phyloP scores from a whole-genome alignment of 1,140 invertebrate genomes.

The Panulirus ornatus region DNA sequence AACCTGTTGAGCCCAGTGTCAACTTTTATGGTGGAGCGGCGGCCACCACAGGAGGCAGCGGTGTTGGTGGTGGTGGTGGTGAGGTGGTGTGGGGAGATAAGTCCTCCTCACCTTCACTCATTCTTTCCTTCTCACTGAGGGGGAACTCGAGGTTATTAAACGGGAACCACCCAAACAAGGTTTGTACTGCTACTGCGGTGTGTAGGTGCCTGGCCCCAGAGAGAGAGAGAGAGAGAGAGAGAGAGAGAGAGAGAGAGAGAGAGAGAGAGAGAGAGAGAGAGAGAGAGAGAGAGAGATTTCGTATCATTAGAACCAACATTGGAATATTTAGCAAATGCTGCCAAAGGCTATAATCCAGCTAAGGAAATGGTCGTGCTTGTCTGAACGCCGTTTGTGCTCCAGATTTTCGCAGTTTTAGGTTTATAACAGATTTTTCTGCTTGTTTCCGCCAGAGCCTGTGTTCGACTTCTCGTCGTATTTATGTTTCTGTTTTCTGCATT shows the following conservation, averaged over 20 bases:
- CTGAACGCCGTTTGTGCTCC: neutral
- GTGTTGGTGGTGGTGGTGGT: too few relatives aligned
- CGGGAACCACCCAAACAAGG: too few relatives aligned
- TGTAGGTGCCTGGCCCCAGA: neutral
- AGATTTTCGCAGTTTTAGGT: neutral
- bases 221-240: neutral
- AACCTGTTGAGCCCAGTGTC: too few relatives aligned
- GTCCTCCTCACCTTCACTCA: neutral
- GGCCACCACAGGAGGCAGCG: too few relatives aligned
- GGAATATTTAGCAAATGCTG: neutral
- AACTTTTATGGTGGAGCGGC: too few relatives aligned
- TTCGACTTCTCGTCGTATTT: neutral
- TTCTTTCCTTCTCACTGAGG: neutral
- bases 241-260: neutral
- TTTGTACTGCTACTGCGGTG: neutral
- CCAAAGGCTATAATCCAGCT: neutral
- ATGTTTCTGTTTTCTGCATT: neutral
- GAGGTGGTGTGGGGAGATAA: too few relatives aligned
- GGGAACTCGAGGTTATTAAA: too few relatives aligned
- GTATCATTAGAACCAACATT: neutral
- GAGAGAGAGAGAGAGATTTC: neutral
- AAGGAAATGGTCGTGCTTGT: neutral
- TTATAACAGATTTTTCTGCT: neutral
- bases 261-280: constrained; percentile 9
- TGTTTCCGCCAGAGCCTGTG: neutral